Evolutionary conservation across 2,888 invertebrate species (phyloP), one percentile per base, ranked within the genome.

Genomic region (Athalia cordata): DNA sequence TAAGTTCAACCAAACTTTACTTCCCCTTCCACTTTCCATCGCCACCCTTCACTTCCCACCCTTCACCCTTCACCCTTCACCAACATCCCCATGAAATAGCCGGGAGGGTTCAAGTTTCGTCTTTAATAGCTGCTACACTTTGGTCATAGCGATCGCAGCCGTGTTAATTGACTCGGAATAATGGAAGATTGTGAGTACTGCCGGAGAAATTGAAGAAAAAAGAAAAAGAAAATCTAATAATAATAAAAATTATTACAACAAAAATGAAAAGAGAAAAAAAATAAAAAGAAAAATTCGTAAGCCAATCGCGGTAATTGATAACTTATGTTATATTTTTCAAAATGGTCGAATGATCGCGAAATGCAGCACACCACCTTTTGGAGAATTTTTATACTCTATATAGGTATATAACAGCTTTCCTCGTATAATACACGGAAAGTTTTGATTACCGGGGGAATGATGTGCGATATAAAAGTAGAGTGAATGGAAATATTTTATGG

Each of bases 91-190:
- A 29, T 8, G 9, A 59, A 59, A 72, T 72, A 72, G 57, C 72
- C 72, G 57, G 57, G 72, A 72, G 72, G 72, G 72, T 72, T 72
- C 47, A 57, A 72, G 45, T 72, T 72, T 47, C 72, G 11, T 45
- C 72, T 72, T 59, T 47, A 59, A 72, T 59, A 57, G 72, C 57
- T 47, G 5, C 61, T 8, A 13, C 57, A 59, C 72, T 59, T 59
- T 15, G 68, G 68, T 68, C 68, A 68, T 52, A 52, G 52, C 45
- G 15, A 72, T 59, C 59, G 59, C 47, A 72, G 45, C 57, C 72
- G 59, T 52, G 59, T 59, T 72, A 72, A 72, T 72, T 72, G 57
- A 59, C 72, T 9, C 13, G n/a, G 8, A 45, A 47, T 57, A 59
- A 45, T 45, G 13, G 13, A 13, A 47, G 8, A 29, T 29, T 29